A percentile compares a stretch with the other conserved stretches of the same genome.
Conservation (phyloP, 2,888 invertebrate species). For the Sminthurinus aureus region DNA sequence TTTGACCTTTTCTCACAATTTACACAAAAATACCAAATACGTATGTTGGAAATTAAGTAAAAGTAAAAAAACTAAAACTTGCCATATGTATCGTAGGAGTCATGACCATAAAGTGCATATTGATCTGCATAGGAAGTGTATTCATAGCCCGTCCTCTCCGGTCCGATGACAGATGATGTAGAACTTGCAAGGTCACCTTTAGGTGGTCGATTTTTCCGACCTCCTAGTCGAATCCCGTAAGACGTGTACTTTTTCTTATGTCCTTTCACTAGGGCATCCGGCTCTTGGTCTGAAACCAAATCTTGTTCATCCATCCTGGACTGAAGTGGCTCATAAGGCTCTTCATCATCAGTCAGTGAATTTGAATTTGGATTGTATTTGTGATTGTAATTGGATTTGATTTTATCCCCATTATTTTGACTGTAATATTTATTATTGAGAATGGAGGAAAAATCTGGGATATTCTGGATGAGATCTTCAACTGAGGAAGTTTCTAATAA, state of each 20-base stretch:
- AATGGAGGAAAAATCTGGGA: conserved; percentile 39
- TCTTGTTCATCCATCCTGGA: conserved; percentile 49
- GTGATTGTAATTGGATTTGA: no score
- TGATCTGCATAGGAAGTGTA: conserved; percentile 43
- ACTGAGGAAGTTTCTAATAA: conserved; percentile 44
- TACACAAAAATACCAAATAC: no score
- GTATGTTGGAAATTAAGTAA: no score
- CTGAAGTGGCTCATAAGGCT: conserved; percentile 28
- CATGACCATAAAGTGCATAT: conserved; percentile 48
- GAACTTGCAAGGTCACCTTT: conserved; percentile 33
- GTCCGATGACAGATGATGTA: conserved; percentile 12
- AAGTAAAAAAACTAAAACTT: conserved; percentile 32
- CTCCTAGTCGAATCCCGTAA: conserved; percentile 31
- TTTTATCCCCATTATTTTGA: no score
- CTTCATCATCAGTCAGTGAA: conserved; percentile 13
- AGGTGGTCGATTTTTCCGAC: conserved; percentile 15
- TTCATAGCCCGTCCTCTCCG: conserved; percentile 50
- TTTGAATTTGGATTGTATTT: background rate
- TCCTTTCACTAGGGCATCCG: conserved; percentile 53
- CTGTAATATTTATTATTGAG: background rate
- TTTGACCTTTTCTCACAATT: no score
- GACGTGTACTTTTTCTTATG: conserved; percentile 47
- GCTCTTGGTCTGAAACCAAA: conserved; percentile 58
- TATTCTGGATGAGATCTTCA: conserved; percentile 29
- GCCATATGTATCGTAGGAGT: conserved; percentile 52